A percentile compares a stretch with the other conserved stretches of the same genome.
Conservation (phyloP, 2,797 vertebrate species). For the Oreortyx pictus region DNA sequence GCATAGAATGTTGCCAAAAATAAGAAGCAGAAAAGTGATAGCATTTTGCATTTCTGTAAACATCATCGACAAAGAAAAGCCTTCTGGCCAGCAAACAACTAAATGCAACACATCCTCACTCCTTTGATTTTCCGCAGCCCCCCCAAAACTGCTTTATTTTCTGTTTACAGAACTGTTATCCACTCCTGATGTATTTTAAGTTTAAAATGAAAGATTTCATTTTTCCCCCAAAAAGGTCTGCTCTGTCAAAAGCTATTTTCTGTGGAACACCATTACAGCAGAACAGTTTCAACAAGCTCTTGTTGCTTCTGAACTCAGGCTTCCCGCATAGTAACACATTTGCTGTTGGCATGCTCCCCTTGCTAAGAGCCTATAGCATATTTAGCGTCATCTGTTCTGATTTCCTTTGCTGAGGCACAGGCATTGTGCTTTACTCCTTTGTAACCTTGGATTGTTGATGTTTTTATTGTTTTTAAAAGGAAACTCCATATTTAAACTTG, state of each 20-base stretch:
- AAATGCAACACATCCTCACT: neutral
- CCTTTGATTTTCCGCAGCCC: neutral
- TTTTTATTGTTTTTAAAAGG: slow-evolving; percentile 39
- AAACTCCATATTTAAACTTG: neutral
- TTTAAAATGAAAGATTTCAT: neutral
- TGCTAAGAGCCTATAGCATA: slow-evolving; percentile 50
- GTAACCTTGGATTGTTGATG: neutral
- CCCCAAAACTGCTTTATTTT: neutral
- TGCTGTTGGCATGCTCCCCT: neutral
- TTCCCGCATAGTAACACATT: slow-evolving; percentile 36
- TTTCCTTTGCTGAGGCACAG: slow-evolving; percentile 20
- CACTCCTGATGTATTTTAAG: neutral
- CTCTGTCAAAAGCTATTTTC: slow-evolving; percentile 29
- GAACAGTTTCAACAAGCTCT: slow-evolving; percentile 58
- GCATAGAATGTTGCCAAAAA: neutral
- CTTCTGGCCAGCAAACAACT: slow-evolving; percentile 4
- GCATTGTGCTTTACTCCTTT: slow-evolving; percentile 35
- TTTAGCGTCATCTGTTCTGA: slow-evolving; percentile 64
- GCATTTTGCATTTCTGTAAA: neutral
- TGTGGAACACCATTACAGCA: neutral
- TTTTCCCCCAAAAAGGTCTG: fast-evolving
- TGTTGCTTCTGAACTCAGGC: slow-evolving; percentile 39
- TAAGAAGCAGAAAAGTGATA: neutral
- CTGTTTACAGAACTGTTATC: neutral
- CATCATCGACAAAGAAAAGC: neutral